Conservation (phyloP, 2,113 vertebrate genomes). For the Takifugu flavidus region DNA sequence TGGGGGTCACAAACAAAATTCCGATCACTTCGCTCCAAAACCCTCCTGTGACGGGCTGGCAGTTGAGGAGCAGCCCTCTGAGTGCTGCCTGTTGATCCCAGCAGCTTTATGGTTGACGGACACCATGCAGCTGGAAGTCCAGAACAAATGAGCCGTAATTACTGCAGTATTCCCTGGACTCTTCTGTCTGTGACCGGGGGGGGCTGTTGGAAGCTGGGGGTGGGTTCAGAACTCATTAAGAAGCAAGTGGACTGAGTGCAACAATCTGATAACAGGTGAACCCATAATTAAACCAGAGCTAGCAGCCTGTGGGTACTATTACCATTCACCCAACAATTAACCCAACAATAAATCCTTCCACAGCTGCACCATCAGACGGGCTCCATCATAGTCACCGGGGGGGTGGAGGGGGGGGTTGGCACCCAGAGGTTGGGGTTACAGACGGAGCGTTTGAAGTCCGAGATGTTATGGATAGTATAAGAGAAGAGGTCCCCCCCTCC, state of each 20-base stretch:
- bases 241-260: slow-evolving; percentile 52
- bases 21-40: not conserved
- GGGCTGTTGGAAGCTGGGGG: not conserved
- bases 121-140: slow-evolving; percentile 45
- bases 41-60: not conserved
- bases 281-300: slow-evolving; percentile 49
- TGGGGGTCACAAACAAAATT: not conserved
- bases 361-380: slow-evolving; percentile 64
- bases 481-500: slow-evolving; percentile 30
- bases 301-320: slow-evolving; percentile 43
- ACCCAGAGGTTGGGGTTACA: slow-evolving; percentile 60
- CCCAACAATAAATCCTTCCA: slow-evolving; percentile 57
- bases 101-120: slow-evolving; percentile 23
- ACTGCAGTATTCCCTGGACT: slow-evolving; percentile 16
- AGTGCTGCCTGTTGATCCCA: not conserved
- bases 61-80: not conserved
- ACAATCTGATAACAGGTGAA: slow-evolving; percentile 57
- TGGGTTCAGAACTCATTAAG: slow-evolving; percentile 33
- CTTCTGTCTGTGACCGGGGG: slow-evolving; percentile 13
- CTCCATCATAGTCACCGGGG: slow-evolving; percentile 47
- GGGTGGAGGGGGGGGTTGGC: slow-evolving; percentile 51
- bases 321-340: slow-evolving; percentile 59
- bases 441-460: slow-evolving; percentile 67
- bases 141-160: slow-evolving; percentile 46
- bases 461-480: slow-evolving; percentile 56